Evolutionary conservation across 2,888 invertebrate species (phyloP).

Genomic region (Athalia cordata): DNA sequence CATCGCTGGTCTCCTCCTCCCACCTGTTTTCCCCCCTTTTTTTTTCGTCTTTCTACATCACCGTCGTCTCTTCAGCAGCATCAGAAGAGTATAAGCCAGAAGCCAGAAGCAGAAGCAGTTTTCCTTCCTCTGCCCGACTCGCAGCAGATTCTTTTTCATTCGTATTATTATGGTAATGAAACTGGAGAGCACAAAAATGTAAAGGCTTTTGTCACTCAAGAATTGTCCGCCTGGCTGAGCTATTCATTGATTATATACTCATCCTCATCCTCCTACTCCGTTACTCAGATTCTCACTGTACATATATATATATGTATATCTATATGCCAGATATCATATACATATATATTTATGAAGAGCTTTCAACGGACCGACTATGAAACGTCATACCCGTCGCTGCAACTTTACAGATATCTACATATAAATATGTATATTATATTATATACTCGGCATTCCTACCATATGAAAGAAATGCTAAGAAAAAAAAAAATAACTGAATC

Average conservation of each 20-base stretch:
- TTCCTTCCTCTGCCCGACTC: too few relatives aligned
- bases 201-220: conserved; percentile 68
- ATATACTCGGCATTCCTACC: too few relatives aligned
- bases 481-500: too few relatives aligned
- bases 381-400: too few relatives aligned
- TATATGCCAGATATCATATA: too few relatives aligned
- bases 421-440: too few relatives aligned
- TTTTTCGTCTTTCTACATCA: conserved; percentile 30
- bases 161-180: conserved; percentile 63
- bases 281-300: neutral
- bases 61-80: too few relatives aligned
- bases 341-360: neutral
- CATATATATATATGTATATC: too few relatives aligned
- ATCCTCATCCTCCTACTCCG: conserved; percentile 11
- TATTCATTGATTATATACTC: conserved; percentile 66
- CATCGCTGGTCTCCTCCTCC: neutral
- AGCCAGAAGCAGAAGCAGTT: too few relatives aligned
- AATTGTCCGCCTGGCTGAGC: conserved; percentile 67
- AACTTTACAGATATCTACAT: too few relatives aligned
- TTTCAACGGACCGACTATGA: neutral
- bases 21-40: conserved; percentile 23
- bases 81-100: too few relatives aligned
- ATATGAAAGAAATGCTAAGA: too few relatives aligned
- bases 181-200: conserved; percentile 70
- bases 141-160: conserved; percentile 40